phyloP scores from a whole-genome alignment of 37 sponge, comb jelly and placozoan genomes.

The Chondrilla cf. caribensis region DNA sequence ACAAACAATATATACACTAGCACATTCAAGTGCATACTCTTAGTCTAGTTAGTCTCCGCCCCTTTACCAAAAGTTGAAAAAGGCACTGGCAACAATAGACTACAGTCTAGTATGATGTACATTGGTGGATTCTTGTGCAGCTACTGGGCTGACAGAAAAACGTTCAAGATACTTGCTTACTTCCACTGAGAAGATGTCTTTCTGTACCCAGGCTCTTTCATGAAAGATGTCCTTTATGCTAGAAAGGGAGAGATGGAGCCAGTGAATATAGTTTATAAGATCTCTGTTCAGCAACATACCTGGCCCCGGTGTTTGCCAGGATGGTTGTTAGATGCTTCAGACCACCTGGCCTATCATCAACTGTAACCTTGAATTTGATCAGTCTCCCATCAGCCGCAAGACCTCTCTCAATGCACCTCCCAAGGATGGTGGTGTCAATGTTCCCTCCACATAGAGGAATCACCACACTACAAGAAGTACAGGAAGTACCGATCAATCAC shows the following conservation, averaged over 20 bases:
- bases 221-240: constrained; percentile 89
- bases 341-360: constrained; percentile 75
- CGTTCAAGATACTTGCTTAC: too few species aligned
- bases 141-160: too few species aligned
- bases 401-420: constrained; percentile 83
- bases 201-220: constrained; percentile 84
- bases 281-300: not conserved
- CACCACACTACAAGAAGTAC: constrained; percentile 42
- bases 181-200: constrained; percentile 73
- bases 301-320: not conserved
- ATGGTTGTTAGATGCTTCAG: constrained; percentile 46
- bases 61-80: too few species aligned
- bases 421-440: constrained; percentile 81
- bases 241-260: not conserved
- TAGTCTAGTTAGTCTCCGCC: too few species aligned
- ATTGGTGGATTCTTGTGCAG: too few species aligned
- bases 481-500: not conserved
- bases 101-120: constrained; percentile 27
- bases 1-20: not conserved
- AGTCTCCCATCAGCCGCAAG: constrained; percentile 80
- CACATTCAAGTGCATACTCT: not conserved
- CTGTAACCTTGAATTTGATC: constrained; percentile 50
- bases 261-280: not conserved
- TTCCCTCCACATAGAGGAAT: constrained; percentile 79
- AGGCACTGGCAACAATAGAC: too few species aligned